Base-by-base conservation (phyloP, 2,797 vertebrate genomes). In the Coluber constrictor region DNA sequence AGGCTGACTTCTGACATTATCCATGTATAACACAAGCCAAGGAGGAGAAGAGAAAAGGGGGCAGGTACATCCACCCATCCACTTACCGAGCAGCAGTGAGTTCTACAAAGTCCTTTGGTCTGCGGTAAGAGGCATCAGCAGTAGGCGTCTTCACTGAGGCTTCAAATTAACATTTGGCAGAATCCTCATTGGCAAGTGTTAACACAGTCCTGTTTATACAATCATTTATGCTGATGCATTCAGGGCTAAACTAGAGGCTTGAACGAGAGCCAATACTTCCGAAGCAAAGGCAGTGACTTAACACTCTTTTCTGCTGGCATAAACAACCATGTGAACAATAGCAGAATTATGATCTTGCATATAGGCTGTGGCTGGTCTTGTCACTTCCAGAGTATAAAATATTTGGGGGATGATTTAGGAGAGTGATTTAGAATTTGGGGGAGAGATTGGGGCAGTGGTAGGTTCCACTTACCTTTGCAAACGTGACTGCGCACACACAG, bases 221-320 rank as follows among this genome's bases (percentile, higher is more conserved):
- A 63, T 87, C 83, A 91, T 47, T 91, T 91, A 47, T 54, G 29
- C 29, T 91, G 83, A 91, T 91, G 79, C n/a, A 63, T 86, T 86
- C 43, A 61, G 57, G 43, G 79, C 43, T 91, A 91, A 91, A 61
- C 51, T 54, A 59, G 27, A 91, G 43, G 32, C 56, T 91, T 86
- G 79, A 86, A 90, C 4, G 27, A 79, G 66, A 90, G 90, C 70
- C 55, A 90, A 43, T 13, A 57, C 90, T 90, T 56, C 70, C 23
- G 9, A 90, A 83, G 70, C 32, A 83, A 59, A 90, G n/a, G 55
- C 70, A 57, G 23, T 43, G 32, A 90, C 74, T 90, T 29, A 90
- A 56, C 25, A 57, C 32, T 43, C 66, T 83, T 90, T 59, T 63
- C 90, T 83, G 66, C 25, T 83, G 56, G 32, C n/a, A 47, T 90